Evolutionary conservation across 2,797 vertebrate genomes (phyloP), one percentile per base, ranked within the genome.

Genomic region (Falco biarmicus): DNA sequence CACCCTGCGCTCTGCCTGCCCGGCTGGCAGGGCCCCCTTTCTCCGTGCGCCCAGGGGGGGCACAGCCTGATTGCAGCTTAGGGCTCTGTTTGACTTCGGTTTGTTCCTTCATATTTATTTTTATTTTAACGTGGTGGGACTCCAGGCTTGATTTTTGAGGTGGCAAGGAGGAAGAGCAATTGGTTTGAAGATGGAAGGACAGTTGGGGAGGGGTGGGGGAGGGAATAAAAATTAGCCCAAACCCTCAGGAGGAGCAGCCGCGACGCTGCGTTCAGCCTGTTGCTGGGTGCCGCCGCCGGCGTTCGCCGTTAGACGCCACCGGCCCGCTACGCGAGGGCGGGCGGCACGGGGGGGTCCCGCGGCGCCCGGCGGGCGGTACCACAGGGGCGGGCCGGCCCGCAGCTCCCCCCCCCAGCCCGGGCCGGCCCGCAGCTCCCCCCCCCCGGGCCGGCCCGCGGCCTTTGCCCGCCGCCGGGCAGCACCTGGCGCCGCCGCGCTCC

Each of bases 121-220:
- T 43, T 43, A 4, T n/a, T 34, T 48, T n/a, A 10, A 32, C 2
- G 5, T 3, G 11, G 11, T 43, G 56, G 28, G 29, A 50, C 16
- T 61, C 34, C 43, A 76, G 53, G 15, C n/a, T 48, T 29, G 26
- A 4, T n/a, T 65, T 70, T 60, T 43, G 48, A 61, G 60, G 34
- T 2, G 22, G 50, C 41, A 16, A 24, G 26, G 32, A 29, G 47
- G 41, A 14, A 17, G 29, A 34, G 24, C 13, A 15, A 2, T 7
- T 17, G 39, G 11, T n/a, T 24, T 57, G 20, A 41, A 25, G 43
- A 26, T 7, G 11, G 32, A 39, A 57, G 43, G 59, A 24, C 13
- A 1, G 10, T 9, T 10, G 5, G 29, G 10, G 29, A 1, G 2
- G 39, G 39, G 39, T 41, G 39, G 11, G 39, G 11, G 41, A 15